Base-by-base conservation (phyloP, 1,140 invertebrate genomes). In the Anastrepha ludens region DNA sequence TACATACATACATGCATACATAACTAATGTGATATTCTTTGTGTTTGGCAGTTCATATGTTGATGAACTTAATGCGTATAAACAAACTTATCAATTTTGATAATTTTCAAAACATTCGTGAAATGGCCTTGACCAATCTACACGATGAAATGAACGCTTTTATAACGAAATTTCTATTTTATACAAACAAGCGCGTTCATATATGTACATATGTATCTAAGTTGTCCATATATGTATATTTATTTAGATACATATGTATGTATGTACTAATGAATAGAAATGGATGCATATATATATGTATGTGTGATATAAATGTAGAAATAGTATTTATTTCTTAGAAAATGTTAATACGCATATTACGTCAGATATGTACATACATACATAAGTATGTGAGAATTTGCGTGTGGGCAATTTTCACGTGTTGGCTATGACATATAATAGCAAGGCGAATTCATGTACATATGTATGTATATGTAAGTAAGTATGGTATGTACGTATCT, bases 161-260 rank as follows among this genome's bases (percentile, higher is more conserved):
- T 39, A 67, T 3, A 67, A 67, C 6, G 11, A 67, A 67, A 67
- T 67, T 67, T 67, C 64, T 41, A 39, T 67, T 67, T 41, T 67
- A 0, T 65, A 29, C 20, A 65, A 20, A 29, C 7, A 13, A 41
- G 9, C 29, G 39, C 2, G 13, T 15, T 3, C 39, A 39, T 67
- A 41, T 65, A 67, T 29, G 4, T 39, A 29, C 64, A 39, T 65
- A 29, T 11, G 11, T 67, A 55, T 2, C 6, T 11, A 55, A 55
- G 50, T 20, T 41, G 64, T 39, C 64, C 17, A 44, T 41, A 41
- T 41, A 67, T 41, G 11, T 20, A 29, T 29, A 29, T 29, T 29
- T 29, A 29, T 29, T 29, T 29, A 29, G 29, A 29, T 29, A 67
- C 29, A 67, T 20, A 67, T 67, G 29, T 1, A 29, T 65, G 13